Base-by-base conservation (phyloP, 2,797 vertebrate genomes). In the Hippopotamyrus pictus region DNA sequence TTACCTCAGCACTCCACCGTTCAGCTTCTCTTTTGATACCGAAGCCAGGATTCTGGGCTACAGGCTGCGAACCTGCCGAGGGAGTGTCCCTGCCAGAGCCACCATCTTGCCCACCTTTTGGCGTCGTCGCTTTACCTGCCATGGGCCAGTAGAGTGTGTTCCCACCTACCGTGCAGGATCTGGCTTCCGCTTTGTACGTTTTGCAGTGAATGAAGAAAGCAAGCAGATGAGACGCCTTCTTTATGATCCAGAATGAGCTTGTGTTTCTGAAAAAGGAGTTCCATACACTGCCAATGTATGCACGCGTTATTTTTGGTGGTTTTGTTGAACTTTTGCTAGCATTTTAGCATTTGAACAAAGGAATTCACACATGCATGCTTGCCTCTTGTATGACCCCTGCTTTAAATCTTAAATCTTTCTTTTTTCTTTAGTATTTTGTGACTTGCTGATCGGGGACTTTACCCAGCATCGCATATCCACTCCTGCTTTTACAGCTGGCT, bases 21-120 rank as follows among this genome's bases (percentile, higher is more conserved):
- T 86, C 59, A 50, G 50, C 25, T 59, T 46, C 82, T 88, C 76
- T 90, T 88, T 90, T 90, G 86, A 90, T 88, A 29, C 54, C 12
- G 53, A 90, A 83, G 82, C 50, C 51, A 3, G 53, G 57, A 51
- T 88, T 41, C n/a, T 82, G 6, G 12, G 5, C 22, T 29, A 1
- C n/a, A 3, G 8, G 1, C 48, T 54, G 88, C 44, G 25, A 50
- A n/a, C 19, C 17, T 54, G 8, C 19, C 1, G 2, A 54, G 50
- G 41, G 82, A 22, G 19, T 84, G 82, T 84, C 46, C 41, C 5
- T 9, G 3, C 8, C n/a, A 48, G 19, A 19, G 8, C n/a, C 19
- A 41, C 3, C 9, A 41, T 19, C 5, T 14, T 5, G 7, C 69
- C 69, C 1, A 6, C 65, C 65, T 33, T 37, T 5, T 37, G 65